These are phyloP conservation scores for Xerus rutilus DNA, from an alignment of 2,797 vertebrate species.

Conservation along the genomic window DNA sequence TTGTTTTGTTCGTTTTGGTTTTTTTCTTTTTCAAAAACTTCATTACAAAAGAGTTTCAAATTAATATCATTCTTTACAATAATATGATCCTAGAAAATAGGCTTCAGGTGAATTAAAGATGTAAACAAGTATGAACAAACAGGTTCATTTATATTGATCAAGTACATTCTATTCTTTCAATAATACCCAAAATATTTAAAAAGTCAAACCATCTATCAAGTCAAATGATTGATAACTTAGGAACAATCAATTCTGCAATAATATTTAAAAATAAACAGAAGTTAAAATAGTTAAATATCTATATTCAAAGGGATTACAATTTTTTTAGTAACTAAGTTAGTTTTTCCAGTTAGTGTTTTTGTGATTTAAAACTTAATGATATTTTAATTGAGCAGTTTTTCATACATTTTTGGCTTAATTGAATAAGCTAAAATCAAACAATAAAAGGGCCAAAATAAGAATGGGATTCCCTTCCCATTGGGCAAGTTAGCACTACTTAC, in stretches of 20 bases:
- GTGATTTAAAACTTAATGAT: neutral
- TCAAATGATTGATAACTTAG: constrained; percentile 45
- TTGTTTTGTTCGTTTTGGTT: too few relatives aligned
- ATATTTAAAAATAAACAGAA: constrained; percentile 50
- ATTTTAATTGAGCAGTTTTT: constrained; percentile 47
- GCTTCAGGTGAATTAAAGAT: constrained; percentile 40
- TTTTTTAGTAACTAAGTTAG: constrained; percentile 46
- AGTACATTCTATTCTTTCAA: neutral
- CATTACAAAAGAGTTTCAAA: constrained; percentile 51
- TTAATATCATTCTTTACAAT: constrained; percentile 4
- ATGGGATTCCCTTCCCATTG: neutral
- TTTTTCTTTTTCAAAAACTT: neutral
- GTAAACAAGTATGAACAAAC: neutral
- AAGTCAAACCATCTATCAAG: neutral
- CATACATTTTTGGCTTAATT: constrained; percentile 23
- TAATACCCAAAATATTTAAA: constrained; percentile 50
- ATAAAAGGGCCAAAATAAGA: constrained; percentile 30
- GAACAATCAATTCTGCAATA: constrained; percentile 40
- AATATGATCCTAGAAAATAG: constrained; percentile 43
- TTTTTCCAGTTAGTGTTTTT: constrained; percentile 35
- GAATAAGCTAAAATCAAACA: constrained; percentile 45
- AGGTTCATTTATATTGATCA: constrained; percentile 24
- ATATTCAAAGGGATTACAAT: neutral
- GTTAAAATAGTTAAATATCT: constrained; percentile 49
- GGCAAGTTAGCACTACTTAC: neutral